Percentiles rank a stretch among this genome's conserved stretches.
These are phyloP conservation scores for Cavia aperea DNA, from an alignment of 2,113 vertebrate genomes.

Conservation along the genomic window DNA sequence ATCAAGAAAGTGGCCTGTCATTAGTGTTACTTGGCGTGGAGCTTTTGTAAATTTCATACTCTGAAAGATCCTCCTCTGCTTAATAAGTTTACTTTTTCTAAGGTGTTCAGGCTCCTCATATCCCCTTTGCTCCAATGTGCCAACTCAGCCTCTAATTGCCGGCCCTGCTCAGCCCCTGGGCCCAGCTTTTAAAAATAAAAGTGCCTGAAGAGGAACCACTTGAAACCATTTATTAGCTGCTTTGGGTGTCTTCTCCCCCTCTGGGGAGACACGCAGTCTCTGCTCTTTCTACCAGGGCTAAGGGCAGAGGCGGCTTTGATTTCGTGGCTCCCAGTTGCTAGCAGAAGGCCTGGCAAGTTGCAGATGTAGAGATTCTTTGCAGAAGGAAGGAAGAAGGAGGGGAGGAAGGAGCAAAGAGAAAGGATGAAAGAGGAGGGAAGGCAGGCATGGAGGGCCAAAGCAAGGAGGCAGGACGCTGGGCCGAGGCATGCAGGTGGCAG, in stretches of 20 bases:
- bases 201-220: constrained; percentile 63
- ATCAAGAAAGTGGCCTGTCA: constrained; percentile 80
- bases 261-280: not conserved
- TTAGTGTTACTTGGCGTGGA: constrained; percentile 74
- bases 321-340: not conserved
- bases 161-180: constrained; percentile 57
- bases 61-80: constrained; percentile 70
- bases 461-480: not conserved
- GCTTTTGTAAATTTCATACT: constrained; percentile 75
- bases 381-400: not conserved
- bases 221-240: constrained; percentile 59
- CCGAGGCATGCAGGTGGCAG: not conserved
- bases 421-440: not conserved
- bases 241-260: constrained; percentile 33
- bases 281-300: not conserved
- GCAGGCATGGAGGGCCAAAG: not conserved
- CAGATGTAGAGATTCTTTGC: not conserved
- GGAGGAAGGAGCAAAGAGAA: not conserved
- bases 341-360: not conserved
- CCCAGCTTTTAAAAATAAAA: constrained; percentile 58
- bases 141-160: constrained; percentile 71
- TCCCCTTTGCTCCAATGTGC: constrained; percentile 48
- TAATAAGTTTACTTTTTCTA: constrained; percentile 75
- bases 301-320: not conserved
- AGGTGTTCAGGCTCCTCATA: constrained; percentile 65